Evolutionary conservation across 2,797 vertebrate genomes (phyloP), one percentile per base, ranked within the genome.

Genomic region (Sitta carolinensis): DNA sequence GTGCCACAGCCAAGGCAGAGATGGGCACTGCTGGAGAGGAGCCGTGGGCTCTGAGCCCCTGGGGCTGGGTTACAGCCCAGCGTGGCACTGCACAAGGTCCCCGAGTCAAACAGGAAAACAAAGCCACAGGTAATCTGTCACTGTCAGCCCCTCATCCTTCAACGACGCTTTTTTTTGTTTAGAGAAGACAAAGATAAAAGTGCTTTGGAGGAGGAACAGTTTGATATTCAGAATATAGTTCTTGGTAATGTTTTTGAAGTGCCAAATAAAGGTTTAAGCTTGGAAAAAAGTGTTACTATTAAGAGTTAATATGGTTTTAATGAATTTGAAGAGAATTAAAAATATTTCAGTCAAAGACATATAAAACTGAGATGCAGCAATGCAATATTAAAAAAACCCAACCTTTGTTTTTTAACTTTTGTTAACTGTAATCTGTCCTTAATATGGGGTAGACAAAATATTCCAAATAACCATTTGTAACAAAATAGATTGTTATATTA

Each of bases 51-150:
- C 51, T 76, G 52, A 93, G 82, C 4, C 5, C 72, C 21, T 3
- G 66, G 91, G 92, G 72, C 92, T 94, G 84, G 76, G 85, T 97
- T 94, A 92, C 93, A 93, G 48, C 34, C 52, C 74, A 87, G 78
- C 81, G 36, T 14, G 84, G 75, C 26, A 74, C 94, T 86, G 91
- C 66, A 75, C 70, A 77, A 57, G 77, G 64, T 87, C 81, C 75
- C 85, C 84, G 82, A 95, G 92, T 87, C 72, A 96, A 96, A 97
- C 67, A 90, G 92, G 92, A 95, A 96, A 96, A 95, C 90, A 88
- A 86, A 70, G 62, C 90, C 67, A 64, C 30, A 91, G 94, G 84
- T 94, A 74, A 97, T 97, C 93, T 84, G 96, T 97, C 97, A 96
- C 5, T 97, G 95, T 96, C 96, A 97, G 72, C 48, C 90, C 75